Base-by-base conservation (phyloP, 2,113 vertebrate genomes). In the Ictidomys tridecemlineatus region DNA sequence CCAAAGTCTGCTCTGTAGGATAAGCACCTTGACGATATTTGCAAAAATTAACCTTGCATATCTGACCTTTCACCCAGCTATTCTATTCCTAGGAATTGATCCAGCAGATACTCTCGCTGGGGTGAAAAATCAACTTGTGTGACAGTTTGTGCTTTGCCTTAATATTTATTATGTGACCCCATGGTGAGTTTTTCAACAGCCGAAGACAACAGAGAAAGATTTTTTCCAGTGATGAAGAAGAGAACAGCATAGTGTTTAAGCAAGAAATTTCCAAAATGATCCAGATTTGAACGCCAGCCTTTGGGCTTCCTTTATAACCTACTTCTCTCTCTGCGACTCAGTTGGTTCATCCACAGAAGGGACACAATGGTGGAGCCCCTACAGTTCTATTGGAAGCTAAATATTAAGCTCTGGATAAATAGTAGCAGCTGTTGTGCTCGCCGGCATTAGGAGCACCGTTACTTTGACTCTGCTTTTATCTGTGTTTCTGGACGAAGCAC, bases 321-420 rank as follows among this genome's bases (percentile, higher is more conserved):
- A 2, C 5, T 77, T 28, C 12, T 28, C 53, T 53, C 58, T 32
- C 53, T 1, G 58, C 11, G 16, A 17, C 72, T 82, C 42, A 4
- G 12, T 76, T 9, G 18, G 37, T 30, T 28, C 8, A 7, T n/a
- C 28, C 37, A 0, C 26, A 34, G 73, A 82, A 65, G 34, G 69
- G 82, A 20, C 32, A 0, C 24, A 1, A 1, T 22, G 6, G 13
- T 9, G 12, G 5, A 8, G 14, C 37, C 42, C 72, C n/a, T 32
- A 14, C 72, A 61, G 37, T 87, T 65, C 4, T 2, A 2, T 17
- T 16, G 32, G 30, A 16, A 34, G 45, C 53, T 61, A 93, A 76
- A 89, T 20, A 48, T 12, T 22, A 17, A 74, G 2, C 72, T 30
- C 2, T 88, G 30, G 5, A 82, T n/a, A 39, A 82, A 58, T 18